Conservation (phyloP, 2,888 invertebrate species). For the Meliscaeva auricollis region DNA sequence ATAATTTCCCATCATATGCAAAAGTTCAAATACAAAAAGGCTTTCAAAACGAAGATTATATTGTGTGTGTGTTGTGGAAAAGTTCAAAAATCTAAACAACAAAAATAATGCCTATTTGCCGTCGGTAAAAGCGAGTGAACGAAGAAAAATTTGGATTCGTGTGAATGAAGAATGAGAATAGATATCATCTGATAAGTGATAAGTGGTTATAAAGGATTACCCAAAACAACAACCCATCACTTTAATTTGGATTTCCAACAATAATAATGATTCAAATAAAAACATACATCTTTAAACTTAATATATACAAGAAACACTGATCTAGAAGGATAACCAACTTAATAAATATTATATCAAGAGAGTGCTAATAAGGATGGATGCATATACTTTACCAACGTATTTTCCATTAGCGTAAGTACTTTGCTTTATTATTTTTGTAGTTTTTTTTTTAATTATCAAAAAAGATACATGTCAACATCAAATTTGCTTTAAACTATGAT, state of each 20-base stretch:
- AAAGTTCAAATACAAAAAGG: constrained; percentile 14
- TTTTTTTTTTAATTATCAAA: too few species aligned
- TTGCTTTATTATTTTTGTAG: too few species aligned
- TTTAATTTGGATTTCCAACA: constrained; percentile 4
- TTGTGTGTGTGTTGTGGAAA: constrained; percentile 16
- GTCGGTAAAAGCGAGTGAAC: constrained; percentile 64
- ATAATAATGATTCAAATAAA: neutral
- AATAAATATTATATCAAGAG: neutral
- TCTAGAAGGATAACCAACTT: neutral
- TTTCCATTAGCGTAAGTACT: constrained; percentile 79
- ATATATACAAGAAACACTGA: neutral
- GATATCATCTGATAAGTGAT: too few species aligned
- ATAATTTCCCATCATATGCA: neutral
- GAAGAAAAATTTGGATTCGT: too few species aligned
- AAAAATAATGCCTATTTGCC: constrained; percentile 38
- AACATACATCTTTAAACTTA: neutral
- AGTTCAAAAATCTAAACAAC: neutral
- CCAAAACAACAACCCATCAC: neutral
- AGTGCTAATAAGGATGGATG: constrained; percentile 77
- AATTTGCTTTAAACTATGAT: too few species aligned
- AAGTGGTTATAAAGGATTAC: neutral
- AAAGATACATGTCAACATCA: too few species aligned
- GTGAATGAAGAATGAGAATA: constrained; percentile 1
- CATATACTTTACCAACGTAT: constrained; percentile 79
- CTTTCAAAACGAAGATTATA: constrained; percentile 12